Conservation (phyloP, 1,140 invertebrate species). For the Venturia canescens region DNA sequence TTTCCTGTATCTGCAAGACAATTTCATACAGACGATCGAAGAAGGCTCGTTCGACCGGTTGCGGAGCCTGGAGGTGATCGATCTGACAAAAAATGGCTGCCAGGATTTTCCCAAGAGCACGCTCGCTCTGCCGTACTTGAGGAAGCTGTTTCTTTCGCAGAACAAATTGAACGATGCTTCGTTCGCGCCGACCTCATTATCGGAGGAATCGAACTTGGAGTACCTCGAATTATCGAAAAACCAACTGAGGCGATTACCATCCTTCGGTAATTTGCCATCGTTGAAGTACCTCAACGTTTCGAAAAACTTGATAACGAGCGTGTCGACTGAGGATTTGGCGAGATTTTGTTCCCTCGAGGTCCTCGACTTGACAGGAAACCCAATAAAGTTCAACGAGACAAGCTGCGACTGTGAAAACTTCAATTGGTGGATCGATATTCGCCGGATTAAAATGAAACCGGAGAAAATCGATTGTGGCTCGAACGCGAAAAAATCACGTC, state of each 20-base stretch:
- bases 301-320: slow-evolving; percentile 64
- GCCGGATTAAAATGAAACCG: slow-evolving; percentile 58
- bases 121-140: slow-evolving; percentile 62
- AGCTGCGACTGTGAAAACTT: slow-evolving; percentile 67
- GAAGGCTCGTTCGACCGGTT: slow-evolving; percentile 66
- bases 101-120: slow-evolving; percentile 61
- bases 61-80: slow-evolving; percentile 67
- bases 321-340: slow-evolving; percentile 68
- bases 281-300: slow-evolving; percentile 70
- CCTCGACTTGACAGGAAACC: slow-evolving; percentile 65
- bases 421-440: slow-evolving; percentile 60
- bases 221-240: slow-evolving; percentile 63
- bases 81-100: slow-evolving; percentile 64
- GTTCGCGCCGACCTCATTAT: slow-evolving; percentile 50
- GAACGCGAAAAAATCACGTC: neutral
- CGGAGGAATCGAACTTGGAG: slow-evolving; percentile 58
- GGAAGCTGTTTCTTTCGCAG: slow-evolving; percentile 61
- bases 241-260: slow-evolving; percentile 60
- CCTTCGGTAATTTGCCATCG: slow-evolving; percentile 55
- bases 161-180: slow-evolving; percentile 62
- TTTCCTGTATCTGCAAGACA: slow-evolving; percentile 72
- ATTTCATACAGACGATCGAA: slow-evolving; percentile 69
- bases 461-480: slow-evolving; percentile 56
- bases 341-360: slow-evolving; percentile 64
- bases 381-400: slow-evolving; percentile 54